phyloP scores from a whole-genome alignment of 2,888 invertebrate genomes.

The Synanthedon myopaeformis region DNA sequence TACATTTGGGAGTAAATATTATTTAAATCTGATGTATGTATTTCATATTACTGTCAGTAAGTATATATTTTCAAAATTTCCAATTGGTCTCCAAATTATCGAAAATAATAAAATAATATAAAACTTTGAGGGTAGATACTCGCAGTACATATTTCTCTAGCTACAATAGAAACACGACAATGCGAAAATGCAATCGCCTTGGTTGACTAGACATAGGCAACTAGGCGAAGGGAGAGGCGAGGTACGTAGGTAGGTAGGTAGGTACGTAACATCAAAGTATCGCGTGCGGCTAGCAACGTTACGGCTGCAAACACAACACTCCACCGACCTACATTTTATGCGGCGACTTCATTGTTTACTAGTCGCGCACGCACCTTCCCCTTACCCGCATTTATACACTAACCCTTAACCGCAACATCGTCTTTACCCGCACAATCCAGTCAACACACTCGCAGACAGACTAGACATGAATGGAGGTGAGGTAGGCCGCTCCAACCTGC shows the following conservation, averaged over 20 bases:
- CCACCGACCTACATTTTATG: constrained; percentile 69
- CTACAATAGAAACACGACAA: constrained; percentile 17
- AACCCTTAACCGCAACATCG: neutral
- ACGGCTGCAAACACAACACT: constrained; percentile 31
- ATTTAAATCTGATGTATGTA: too few relatives aligned
- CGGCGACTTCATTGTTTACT: constrained; percentile 55
- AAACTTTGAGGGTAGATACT: too few relatives aligned
- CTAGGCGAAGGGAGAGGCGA: constrained; percentile 28
- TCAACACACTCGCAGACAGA: constrained; percentile 5
- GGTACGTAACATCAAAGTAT: constrained; percentile 20
- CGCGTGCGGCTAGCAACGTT: constrained; percentile 43
- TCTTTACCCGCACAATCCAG: neutral
- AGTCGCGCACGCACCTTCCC: constrained; percentile 47
- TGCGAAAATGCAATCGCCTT: constrained; percentile 30
- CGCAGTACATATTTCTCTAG: too few relatives aligned
- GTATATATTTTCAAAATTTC: too few relatives aligned
- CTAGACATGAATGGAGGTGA: constrained; percentile 30
- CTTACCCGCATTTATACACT: constrained; percentile 9
- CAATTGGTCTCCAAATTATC: too few relatives aligned
- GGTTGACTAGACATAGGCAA: constrained; percentile 20
- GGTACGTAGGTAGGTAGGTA: constrained; percentile 10
- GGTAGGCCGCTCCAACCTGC: constrained; percentile 24
- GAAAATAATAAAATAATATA: too few relatives aligned
- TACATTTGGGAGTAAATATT: too few relatives aligned
- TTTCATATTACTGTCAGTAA: too few relatives aligned